phyloP scores from a whole-genome alignment of 1,140 invertebrate genomes.

The Apolygus lucorum region DNA sequence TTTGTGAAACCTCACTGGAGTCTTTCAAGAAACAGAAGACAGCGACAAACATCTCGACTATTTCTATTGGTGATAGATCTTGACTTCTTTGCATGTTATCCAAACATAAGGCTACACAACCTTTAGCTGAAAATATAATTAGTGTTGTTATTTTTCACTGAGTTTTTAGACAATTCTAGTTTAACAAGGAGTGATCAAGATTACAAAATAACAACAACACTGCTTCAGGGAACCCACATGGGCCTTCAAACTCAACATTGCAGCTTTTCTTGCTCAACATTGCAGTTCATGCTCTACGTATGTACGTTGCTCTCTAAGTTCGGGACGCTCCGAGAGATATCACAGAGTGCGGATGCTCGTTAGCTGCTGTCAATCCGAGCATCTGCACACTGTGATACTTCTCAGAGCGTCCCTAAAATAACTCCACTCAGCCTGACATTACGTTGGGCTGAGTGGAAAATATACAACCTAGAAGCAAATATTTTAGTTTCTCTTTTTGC shows the following conservation, averaged over 20 bases:
- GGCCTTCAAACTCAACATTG: not conserved
- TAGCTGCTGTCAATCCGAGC: not conserved
- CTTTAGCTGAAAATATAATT: conserved; percentile 80
- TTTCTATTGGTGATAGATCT: conserved; percentile 86
- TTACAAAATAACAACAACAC: not conserved
- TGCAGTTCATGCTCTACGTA: not conserved
- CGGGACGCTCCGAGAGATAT: too few relatives aligned
- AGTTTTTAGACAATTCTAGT: not conserved
- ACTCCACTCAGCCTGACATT: not conserved
- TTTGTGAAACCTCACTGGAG: conserved; percentile 92
- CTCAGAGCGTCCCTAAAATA: too few relatives aligned
- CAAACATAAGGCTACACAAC: conserved; percentile 87
- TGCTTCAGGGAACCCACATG: not conserved
- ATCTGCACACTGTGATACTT: too few relatives aligned
- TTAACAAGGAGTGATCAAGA: not conserved
- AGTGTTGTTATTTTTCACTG: too few relatives aligned
- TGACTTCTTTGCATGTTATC: conserved; percentile 93
- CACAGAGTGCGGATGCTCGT: too few relatives aligned
- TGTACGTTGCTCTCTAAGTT: too few relatives aligned
- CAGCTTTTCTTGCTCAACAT: not conserved
- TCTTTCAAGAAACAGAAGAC: conserved; percentile 97
- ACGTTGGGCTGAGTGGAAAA: not conserved
- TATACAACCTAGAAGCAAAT: not conserved
- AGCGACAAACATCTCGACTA: conserved; percentile 97
- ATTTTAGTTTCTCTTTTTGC: too few relatives aligned